Evolutionary conservation across 2,797 vertebrate species (phyloP).

Genomic region (Enteromius afrohamiltoni): DNA sequence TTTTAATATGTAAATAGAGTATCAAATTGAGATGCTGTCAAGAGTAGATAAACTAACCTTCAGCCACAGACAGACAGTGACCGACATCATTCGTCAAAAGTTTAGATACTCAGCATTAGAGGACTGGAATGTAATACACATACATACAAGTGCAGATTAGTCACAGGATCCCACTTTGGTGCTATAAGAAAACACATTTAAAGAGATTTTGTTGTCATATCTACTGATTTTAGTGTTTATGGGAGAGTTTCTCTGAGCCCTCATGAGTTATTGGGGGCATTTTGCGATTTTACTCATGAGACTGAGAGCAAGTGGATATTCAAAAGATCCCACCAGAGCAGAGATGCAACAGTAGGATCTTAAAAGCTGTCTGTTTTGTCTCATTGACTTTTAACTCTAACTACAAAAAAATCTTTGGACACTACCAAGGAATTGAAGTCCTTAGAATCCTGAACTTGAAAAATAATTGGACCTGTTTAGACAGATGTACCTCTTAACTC

Average conservation of each 20-base stretch:
- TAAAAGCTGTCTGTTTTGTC: constrained; percentile 31
- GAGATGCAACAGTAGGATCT: constrained; percentile 12
- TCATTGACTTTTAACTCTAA: constrained; percentile 39
- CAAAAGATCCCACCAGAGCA: constrained; percentile 41
- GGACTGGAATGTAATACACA: constrained; percentile 80
- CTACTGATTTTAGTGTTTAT: constrained; percentile 50
- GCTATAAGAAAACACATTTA: constrained; percentile 68
- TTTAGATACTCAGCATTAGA: constrained; percentile 79
- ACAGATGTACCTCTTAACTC: constrained; percentile 52
- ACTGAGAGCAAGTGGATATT: constrained; percentile 30
- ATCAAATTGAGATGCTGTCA: constrained; percentile 81
- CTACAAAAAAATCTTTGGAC: constrained; percentile 42
- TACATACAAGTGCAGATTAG: constrained; percentile 64
- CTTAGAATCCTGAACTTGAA: constrained; percentile 56
- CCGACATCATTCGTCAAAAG: constrained; percentile 75
- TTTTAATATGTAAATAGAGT: constrained; percentile 78
- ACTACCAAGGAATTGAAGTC: constrained; percentile 44
- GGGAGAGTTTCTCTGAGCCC: constrained; percentile 21
- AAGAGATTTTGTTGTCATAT: constrained; percentile 49
- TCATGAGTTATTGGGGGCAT: constrained; percentile 31
- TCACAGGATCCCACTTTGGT: constrained; percentile 77
- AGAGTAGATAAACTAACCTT: constrained; percentile 75
- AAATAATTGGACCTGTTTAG: constrained; percentile 52
- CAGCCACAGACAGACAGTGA: constrained; percentile 75
- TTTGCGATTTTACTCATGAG: constrained; percentile 35